phyloP scores from a whole-genome alignment of 2,888 invertebrate species.

The Synergus japonicus region DNA sequence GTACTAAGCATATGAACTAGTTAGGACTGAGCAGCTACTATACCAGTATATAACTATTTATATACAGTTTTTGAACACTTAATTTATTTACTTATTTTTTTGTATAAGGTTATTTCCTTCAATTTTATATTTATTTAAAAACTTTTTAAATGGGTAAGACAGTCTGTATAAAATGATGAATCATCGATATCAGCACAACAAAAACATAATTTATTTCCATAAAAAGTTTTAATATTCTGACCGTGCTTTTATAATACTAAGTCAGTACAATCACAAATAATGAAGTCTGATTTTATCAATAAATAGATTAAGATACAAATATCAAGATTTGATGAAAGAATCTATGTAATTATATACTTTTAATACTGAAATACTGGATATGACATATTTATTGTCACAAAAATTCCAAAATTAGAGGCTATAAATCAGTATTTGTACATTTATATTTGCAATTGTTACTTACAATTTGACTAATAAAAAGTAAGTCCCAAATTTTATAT shows the following conservation, averaged over 20 bases:
- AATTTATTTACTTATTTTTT: slow-evolving; percentile 23
- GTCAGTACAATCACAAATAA: neutral
- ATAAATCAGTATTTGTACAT: neutral
- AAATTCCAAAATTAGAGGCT: neutral
- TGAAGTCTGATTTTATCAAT: neutral
- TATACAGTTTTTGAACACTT: slow-evolving; percentile 11
- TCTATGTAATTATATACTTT: neutral
- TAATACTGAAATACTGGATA: neutral
- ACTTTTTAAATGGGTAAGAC: neutral
- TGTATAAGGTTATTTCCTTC: neutral
- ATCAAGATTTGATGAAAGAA: neutral
- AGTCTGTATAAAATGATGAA: neutral
- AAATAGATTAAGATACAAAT: neutral
- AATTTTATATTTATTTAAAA: neutral
- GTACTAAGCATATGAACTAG: neutral
- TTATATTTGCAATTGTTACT: neutral
- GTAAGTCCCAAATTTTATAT: neutral
- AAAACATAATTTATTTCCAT: neutral
- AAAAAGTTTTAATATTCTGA: neutral
- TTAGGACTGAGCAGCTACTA: neutral
- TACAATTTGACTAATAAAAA: neutral
- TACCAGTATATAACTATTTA: neutral
- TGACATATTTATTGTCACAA: neutral
- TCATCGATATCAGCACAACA: neutral
- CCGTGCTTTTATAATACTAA: neutral